phyloP scores from a whole-genome alignment of 2,888 invertebrate species.

The Sinelater perroti region DNA sequence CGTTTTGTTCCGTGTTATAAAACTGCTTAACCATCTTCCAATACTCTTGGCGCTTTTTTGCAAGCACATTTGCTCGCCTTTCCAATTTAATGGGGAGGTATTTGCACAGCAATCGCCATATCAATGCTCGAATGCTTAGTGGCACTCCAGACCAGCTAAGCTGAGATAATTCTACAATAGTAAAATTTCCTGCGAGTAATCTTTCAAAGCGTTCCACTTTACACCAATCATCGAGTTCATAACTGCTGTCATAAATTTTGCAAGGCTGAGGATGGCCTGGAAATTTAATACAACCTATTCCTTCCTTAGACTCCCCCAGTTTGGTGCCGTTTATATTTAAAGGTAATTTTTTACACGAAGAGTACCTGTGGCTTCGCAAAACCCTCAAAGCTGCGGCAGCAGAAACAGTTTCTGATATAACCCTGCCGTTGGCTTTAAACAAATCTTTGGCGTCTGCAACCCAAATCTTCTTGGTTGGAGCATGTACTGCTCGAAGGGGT shows the following conservation, averaged over 20 bases:
- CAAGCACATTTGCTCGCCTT: slow-evolving; percentile 83
- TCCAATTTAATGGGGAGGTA: slow-evolving; percentile 97
- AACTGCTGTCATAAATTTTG: slow-evolving; percentile 66
- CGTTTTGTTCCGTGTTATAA: slow-evolving; percentile 90
- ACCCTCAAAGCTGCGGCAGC: too few species aligned
- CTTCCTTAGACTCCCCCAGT: too few species aligned
- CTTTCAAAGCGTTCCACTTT: slow-evolving; percentile 87
- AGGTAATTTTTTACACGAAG: too few species aligned
- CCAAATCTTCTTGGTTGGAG: too few species aligned
- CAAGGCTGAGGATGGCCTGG: slow-evolving; percentile 81
- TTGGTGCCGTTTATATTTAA: too few species aligned
- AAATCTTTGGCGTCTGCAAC: too few species aligned
- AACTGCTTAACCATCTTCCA: slow-evolving; percentile 95
- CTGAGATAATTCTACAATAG: slow-evolving; percentile 86
- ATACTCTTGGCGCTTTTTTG: slow-evolving; percentile 94
- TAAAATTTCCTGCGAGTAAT: slow-evolving; percentile 79
- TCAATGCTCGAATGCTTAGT: slow-evolving; percentile 74
- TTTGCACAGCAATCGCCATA: slow-evolving; percentile 54
- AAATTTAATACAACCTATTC: slow-evolving; percentile 43
- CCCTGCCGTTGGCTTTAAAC: too few species aligned
- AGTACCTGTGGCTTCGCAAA: too few species aligned
- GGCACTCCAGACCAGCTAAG: slow-evolving; percentile 98
- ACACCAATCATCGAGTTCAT: slow-evolving; percentile 76
- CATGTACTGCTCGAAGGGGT: too few species aligned
- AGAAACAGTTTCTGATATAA: too few species aligned